Conservation (phyloP, 2,888 invertebrate genomes). For the Aphrophora alni region DNA sequence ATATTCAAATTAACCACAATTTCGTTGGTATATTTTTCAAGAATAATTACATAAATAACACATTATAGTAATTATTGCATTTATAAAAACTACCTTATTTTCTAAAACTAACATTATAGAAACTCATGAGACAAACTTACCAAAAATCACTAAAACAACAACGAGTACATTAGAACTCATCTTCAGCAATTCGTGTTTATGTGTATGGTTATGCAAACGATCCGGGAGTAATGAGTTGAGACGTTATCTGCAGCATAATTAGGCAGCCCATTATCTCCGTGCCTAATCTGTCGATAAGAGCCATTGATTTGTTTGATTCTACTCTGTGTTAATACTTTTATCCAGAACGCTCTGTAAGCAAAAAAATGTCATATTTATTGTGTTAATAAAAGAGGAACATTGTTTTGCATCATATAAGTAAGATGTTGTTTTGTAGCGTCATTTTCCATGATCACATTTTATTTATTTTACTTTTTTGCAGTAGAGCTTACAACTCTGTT, state of each 20-base stretch:
- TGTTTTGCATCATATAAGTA: not conserved
- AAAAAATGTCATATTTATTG: not conserved
- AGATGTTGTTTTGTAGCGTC: no score
- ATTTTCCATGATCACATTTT: no score
- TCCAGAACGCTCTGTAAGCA: not conserved
- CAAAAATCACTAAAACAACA: not conserved
- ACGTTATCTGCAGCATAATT: not conserved
- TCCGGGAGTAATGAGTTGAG: not conserved
- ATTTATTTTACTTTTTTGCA: no score
- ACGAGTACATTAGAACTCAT: not conserved
- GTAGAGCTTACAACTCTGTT: no score
- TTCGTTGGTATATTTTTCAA: no score
- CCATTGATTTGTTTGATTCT: not conserved
- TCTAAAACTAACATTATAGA: no score
- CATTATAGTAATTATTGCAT: no score
- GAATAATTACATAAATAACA: no score
- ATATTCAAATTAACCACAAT: no score
- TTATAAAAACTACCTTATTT: no score
- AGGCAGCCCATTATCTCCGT: not conserved
- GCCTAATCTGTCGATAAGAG: not conserved
- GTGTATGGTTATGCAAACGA: not conserved
- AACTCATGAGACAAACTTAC: no score
- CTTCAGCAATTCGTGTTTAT: not conserved
- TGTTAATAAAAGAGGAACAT: not conserved
- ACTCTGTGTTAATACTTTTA: not conserved